phyloP scores from a whole-genome alignment of 1,140 invertebrate genomes.

The Plectrocnemia conspersa region DNA sequence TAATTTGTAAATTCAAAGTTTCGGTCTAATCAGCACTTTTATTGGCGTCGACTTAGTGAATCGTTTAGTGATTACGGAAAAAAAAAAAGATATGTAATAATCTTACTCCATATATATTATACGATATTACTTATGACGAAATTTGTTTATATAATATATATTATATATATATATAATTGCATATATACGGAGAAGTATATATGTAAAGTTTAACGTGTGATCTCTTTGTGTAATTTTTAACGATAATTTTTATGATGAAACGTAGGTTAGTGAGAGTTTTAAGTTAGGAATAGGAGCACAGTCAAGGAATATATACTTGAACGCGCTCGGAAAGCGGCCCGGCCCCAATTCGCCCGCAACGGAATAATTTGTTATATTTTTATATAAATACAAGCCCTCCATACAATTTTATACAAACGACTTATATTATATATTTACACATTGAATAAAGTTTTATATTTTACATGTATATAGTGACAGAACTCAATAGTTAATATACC shows the following conservation, averaged over 20 bases:
- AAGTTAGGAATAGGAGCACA: conserved; percentile 33
- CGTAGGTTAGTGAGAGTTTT: conserved; percentile 33
- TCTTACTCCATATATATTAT: conserved; percentile 31
- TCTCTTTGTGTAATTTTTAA: conserved; percentile 37
- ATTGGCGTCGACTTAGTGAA: conserved; percentile 25
- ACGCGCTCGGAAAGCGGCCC: conserved; percentile 17
- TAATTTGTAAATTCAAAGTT: conserved; percentile 25
- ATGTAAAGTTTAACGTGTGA: conserved; percentile 36
- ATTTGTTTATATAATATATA: conserved; percentile 36
- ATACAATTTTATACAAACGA: conserved; percentile 36
- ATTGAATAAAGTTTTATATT: conserved; percentile 36
- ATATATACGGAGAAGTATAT: no score
- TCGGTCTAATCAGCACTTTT: conserved; percentile 22
- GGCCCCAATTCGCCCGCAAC: conserved; percentile 18
- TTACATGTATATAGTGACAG: conserved; percentile 35
- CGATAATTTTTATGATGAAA: conserved; percentile 31
- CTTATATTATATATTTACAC: conserved; percentile 37
- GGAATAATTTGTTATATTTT: conserved; percentile 37
- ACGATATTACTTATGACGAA: conserved; percentile 36
- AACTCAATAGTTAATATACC: conserved; percentile 29
- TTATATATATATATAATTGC: no score
- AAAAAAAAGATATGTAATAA: conserved; percentile 29
- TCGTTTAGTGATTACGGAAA: conserved; percentile 23
- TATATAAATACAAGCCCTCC: conserved; percentile 36
- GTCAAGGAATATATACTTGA: background rate